Base-by-base conservation (phyloP, 2,888 invertebrate genomes). In the Dolomedes plantarius region DNA sequence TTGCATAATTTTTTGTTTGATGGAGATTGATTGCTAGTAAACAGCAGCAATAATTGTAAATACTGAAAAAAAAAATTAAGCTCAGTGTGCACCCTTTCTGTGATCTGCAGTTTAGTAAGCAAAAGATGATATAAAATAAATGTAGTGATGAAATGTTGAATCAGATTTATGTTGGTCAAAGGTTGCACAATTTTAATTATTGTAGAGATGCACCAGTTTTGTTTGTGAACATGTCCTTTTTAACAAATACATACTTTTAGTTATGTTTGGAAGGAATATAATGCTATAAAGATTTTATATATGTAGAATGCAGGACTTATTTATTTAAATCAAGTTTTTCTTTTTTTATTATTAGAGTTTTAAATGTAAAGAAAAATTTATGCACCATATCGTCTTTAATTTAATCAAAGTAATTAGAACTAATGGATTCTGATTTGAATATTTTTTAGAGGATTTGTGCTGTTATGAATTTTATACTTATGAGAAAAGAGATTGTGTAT, bases 131-230 rank as follows among this genome's bases (percentile, higher is more conserved):
- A 13, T 31, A 50, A 31, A 28, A n/a, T 36, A 16, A 36, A 19
- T 19, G 41, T 41, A 16, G 6, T 41, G n/a, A 41, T 39, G 41
- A 69, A 27, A 27, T 41, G 19, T 16, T 31, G 27, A 23, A 23
- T 16, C 9, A 1, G 23, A 9, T 69, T 41, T 27, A 28, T 32
- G 0, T 23, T 16, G 69, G 39, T 69, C 23, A 13, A 68, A 27
- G 69, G 69, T 69, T 69, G 69, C 69, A 69, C 69, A 39, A 16
- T 41, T 69, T 23, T 41, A 41, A 41, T 36, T 6, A n/a, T 27
- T 41, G 1, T 69, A 41, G 69, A 69, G 28, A 19, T 69, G 69
- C 69, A 69, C 69, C 16, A 19, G 28, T 69, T 69, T 28, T 56
- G 5, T 56, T 7, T 23, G 23, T 56, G 16, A 46, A 56, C 46